Base-by-base conservation (phyloP, 2,888 invertebrate species). In the Odontothrips loti region DNA sequence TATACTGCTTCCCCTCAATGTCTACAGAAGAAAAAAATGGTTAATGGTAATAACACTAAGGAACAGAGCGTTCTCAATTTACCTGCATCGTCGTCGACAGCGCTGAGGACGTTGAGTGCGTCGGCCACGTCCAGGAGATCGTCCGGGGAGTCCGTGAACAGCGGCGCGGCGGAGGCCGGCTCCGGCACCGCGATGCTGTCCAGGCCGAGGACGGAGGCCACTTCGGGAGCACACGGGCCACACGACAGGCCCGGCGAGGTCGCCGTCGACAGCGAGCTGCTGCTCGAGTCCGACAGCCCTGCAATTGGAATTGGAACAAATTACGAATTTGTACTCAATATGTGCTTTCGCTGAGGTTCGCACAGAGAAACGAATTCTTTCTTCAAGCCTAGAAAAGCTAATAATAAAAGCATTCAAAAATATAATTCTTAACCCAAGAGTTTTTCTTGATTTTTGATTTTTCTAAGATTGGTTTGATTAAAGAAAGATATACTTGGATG, bases 251-350 rank as follows among this genome's bases (percentile, higher is more conserved):
- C 23, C 68, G 68, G 68, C 27, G 68, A 75, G 23, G 68, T 75
- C 27, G 68, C 68, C 23, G 68, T 17, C 6, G 58, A 58, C 58
- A 58, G 27, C 68, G 68, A 75, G 68, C 68, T 23, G 68, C 68
- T 75, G 68, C 68, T 75, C 10, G 68, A 75, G 68, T 75, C 68
- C 23, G 68, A 75, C 23, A 75, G 27, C 27, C 68, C 68, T 75
- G 68, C 0, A 27, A 27, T 10, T 20, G 9, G 6, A 58, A 58
- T 11, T 6, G 6, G 20, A 9, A 15, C 15, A 43, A 43, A 43
- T 43, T 2, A 43, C 34, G 34, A 6, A 6, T 6, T 43, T 43
- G 34, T 4, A 43, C 6, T 58, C 58, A 6, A 43, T 43, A 43
- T n/a, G 34, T 43, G 3, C 34, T 2, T 6, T 2, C 34, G 34